Base-by-base conservation (phyloP, 2,113 vertebrate genomes). In the Sylvicapra grimmia region DNA sequence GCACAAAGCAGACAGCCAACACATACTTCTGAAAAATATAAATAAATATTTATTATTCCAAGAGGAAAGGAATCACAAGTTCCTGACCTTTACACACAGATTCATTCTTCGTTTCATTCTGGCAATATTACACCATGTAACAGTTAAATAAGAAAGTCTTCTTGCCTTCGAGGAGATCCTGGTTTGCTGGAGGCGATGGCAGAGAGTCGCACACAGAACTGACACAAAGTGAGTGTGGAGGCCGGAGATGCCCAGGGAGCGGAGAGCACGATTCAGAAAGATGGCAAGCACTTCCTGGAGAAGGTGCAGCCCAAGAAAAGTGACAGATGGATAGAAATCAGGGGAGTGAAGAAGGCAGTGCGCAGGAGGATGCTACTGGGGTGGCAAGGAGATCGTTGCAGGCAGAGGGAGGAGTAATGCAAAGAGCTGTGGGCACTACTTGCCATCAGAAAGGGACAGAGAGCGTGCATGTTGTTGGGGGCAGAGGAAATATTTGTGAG, bases 241-340 rank as follows among this genome's bases (percentile, higher is more conserved):
- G n/a, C 40, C 0, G 0, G n/a, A 16, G 33, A 4, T 4, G 1
- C 5, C 0, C 0, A 23, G 19, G 7, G 12, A 63, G 19, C 16
- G 14, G 59, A 65, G n/a, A 15, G 33, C 13, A 29, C 7, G 0
- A 1, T 51, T 33, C 47, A 16, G 33, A 82, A 77, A 59, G 59
- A 40, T 6, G 65, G 49, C 25, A 47, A 51, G 36, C 10, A 21
- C 40, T 58, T 54, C 40, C 49, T 25, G 2, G 25, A 65, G 36
- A 92, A 65, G 51, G 13, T 0, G 11, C 40, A 85, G 33, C 58
- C 75, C 68, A 15, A 63, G 15, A n/a, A 12, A 75, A 82, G 16
- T 2, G 18, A 61, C 4, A 40, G 56, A 47, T 11, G 1, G 6
- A 31, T 16, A 75, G 59, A 63, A 63, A 63, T 21, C 11, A 27